Percentiles rank a stretch among this genome's conserved stretches.
Conservation (phyloP, 1,140 invertebrate species). For the Akabosia matsudoensis region DNA sequence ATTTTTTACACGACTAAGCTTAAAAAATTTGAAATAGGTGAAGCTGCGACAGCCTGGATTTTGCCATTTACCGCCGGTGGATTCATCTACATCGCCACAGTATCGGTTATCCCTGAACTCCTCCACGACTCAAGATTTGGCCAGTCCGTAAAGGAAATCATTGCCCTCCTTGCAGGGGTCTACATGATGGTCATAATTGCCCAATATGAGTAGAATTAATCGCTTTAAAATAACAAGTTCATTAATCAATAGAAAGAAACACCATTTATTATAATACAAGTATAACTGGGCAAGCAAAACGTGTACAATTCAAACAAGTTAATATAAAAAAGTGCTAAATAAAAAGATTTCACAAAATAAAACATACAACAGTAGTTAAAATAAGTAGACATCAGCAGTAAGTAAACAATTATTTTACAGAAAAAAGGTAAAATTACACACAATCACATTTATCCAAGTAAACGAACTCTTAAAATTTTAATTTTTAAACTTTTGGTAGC, state of each 20-base stretch:
- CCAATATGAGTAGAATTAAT: slow-evolving; percentile 72
- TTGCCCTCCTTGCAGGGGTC: slow-evolving; percentile 76
- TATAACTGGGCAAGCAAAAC: no score
- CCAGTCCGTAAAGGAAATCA: slow-evolving; percentile 81
- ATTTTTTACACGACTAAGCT: no score
- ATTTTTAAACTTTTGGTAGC: no score
- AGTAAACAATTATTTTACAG: background rate
- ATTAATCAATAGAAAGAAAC: no score
- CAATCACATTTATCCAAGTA: no score
- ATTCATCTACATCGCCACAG: slow-evolving; percentile 97
- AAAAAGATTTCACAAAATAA: no score
- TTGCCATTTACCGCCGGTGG: slow-evolving; percentile 95
- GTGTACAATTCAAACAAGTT: no score
- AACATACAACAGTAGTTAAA: background rate
- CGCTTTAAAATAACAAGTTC: background rate
- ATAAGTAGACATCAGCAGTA: no score
- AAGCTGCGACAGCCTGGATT: slow-evolving; percentile 76
- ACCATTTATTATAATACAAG: background rate
- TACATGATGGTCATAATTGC: slow-evolving; percentile 91
- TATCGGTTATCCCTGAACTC: slow-evolving; percentile 92
- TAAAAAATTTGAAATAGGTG: slow-evolving; percentile 56
- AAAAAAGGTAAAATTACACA: background rate
- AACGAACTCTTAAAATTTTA: background rate
- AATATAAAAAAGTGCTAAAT: no score
- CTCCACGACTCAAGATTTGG: slow-evolving; percentile 76